Evolutionary conservation across 1,140 invertebrate species (phyloP).

Genomic region (Drosophila nigromelanica): DNA sequence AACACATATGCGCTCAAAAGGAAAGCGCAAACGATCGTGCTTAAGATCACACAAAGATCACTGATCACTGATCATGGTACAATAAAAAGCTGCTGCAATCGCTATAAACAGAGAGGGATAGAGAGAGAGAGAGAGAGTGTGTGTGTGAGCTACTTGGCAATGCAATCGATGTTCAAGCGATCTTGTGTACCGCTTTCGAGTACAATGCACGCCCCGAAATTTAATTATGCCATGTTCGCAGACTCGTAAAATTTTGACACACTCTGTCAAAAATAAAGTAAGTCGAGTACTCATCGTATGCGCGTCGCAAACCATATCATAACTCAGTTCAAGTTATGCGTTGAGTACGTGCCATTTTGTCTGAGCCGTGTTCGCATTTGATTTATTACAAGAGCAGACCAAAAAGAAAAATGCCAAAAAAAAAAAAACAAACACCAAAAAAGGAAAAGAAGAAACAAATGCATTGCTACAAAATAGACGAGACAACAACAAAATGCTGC

Average conservation of each 20-base stretch:
- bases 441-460: conserved; percentile 19
- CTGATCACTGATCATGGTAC: conserved; percentile 17
- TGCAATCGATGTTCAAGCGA: conserved; percentile 44
- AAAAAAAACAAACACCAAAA: neutral
- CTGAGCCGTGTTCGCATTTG: conserved; percentile 61
- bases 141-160: conserved; percentile 8
- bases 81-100: neutral
- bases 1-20: conserved; percentile 9
- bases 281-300: conserved; percentile 32
- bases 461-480: conserved; percentile 13
- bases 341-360: conserved; percentile 74
- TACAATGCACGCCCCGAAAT: conserved; percentile 42
- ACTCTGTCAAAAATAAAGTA: conserved; percentile 60
- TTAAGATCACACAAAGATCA: conserved; percentile 28
- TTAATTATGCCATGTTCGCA: conserved; percentile 64
- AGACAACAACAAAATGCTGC: conserved; percentile 27
- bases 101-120: neutral
- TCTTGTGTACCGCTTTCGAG: conserved; percentile 29
- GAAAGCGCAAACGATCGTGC: conserved; percentile 45
- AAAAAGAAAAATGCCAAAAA: conserved; percentile 16
- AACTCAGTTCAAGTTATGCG: conserved; percentile 74
- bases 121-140: neutral
- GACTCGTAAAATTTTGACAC: conserved; percentile 75
- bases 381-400: conserved; percentile 63
- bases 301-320: conserved; percentile 57